phyloP scores from a whole-genome alignment of 2,888 invertebrate genomes.

The Sabellastarte sp. region DNA sequence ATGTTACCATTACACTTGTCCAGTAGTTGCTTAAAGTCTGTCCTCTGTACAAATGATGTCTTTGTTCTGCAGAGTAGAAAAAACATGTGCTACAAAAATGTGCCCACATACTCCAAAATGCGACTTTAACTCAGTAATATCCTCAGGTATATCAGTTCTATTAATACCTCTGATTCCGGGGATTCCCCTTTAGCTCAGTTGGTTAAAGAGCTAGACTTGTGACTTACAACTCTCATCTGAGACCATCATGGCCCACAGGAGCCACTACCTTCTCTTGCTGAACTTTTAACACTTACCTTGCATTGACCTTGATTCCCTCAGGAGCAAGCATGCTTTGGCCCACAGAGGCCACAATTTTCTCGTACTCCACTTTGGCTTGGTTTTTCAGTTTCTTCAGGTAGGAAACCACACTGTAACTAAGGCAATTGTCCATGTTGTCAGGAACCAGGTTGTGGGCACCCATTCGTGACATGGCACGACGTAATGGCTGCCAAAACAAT shows the following conservation, averaged over 20 bases:
- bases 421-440: slow-evolving; percentile 86
- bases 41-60: slow-evolving; percentile 50
- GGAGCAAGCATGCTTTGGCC: slow-evolving; percentile 45
- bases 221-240: too few relatives aligned
- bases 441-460: slow-evolving; percentile 86
- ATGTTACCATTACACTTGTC: slow-evolving; percentile 50
- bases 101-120: too few relatives aligned
- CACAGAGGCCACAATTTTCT: slow-evolving; percentile 58
- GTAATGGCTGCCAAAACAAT: slow-evolving; percentile 86
- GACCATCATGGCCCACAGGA: too few relatives aligned
- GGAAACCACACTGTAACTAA: slow-evolving; percentile 89
- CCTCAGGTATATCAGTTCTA: too few relatives aligned
- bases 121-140: too few relatives aligned
- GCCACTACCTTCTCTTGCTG: too few relatives aligned
- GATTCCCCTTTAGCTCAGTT: too few relatives aligned
- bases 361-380: slow-evolving; percentile 60
- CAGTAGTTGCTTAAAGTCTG: slow-evolving; percentile 53
- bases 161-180: too few relatives aligned
- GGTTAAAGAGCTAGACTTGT: too few relatives aligned
- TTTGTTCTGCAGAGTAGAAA: slow-evolving; percentile 38
- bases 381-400: slow-evolving; percentile 94
- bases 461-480: slow-evolving; percentile 87
- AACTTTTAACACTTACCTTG: too few relatives aligned
- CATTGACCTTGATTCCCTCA: slow-evolving; percentile 78
- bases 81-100: too few relatives aligned